phyloP scores from a whole-genome alignment of 2,113 vertebrate species.

The Python bivittatus region DNA sequence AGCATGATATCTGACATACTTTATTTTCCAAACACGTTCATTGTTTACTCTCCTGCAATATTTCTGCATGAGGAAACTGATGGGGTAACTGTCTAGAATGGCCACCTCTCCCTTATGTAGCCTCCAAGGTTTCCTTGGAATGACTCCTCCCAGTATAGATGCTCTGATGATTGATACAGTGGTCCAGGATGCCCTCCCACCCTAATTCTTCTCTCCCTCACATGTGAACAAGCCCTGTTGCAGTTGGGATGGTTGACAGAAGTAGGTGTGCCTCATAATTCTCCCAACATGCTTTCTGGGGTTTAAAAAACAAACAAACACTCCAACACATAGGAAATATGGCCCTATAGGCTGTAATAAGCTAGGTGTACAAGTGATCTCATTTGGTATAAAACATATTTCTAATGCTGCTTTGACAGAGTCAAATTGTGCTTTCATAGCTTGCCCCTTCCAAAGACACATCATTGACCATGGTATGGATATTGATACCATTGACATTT shows the following conservation, averaged over 20 bases:
- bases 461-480: background rate
- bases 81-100: background rate
- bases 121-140: background rate
- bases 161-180: background rate
- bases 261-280: background rate
- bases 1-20: background rate
- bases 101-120: background rate
- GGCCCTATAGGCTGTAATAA: background rate
- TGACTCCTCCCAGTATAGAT: background rate
- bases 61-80: background rate
- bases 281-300: background rate
- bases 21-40: background rate
- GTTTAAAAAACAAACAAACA: background rate
- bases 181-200: background rate
- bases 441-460: background rate
- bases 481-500: background rate
- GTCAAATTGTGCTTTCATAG: background rate
- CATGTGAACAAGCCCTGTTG: background rate
- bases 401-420: background rate
- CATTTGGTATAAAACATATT: background rate
- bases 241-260: background rate
- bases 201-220: background rate
- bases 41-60: background rate
- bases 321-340: background rate
- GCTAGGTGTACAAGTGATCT: background rate